Percentiles rank a stretch among this genome's conserved stretches.
Evolutionary conservation across 2,888 invertebrate species (phyloP).

Genomic region (Craniophora ligustri): DNA sequence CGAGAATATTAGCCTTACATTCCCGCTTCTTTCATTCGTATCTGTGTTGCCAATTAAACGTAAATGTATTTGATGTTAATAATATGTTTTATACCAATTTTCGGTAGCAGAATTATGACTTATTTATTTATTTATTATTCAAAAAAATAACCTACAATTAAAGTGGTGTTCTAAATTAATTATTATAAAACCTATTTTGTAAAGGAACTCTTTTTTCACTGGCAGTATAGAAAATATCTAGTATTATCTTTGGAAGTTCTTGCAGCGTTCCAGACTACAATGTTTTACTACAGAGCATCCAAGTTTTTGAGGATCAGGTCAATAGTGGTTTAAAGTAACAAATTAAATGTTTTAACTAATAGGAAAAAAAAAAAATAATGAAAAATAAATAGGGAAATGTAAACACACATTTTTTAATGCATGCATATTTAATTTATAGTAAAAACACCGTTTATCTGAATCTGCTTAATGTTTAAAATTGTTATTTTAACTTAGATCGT

Average conservation of each 20-base stretch:
- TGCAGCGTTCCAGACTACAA: background rate
- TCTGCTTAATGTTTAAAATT: slow-evolving; percentile 2
- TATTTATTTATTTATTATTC: too few species aligned
- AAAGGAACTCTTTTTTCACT: background rate
- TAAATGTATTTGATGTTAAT: too few species aligned
- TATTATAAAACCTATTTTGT: too few species aligned
- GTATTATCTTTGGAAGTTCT: background rate
- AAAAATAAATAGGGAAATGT: background rate
- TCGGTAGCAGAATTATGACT: too few species aligned
- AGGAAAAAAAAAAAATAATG: background rate
- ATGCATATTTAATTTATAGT: background rate
- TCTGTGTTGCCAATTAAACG: too few species aligned
- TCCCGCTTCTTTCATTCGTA: too few species aligned
- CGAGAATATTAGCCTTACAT: too few species aligned
- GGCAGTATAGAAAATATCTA: slow-evolving; percentile 3
- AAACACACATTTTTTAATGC: background rate
- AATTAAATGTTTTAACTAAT: background rate
- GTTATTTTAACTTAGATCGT: background rate
- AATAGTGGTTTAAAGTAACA: background rate
- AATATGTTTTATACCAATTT: too few species aligned
- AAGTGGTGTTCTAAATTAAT: too few species aligned
- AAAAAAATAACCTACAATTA: too few species aligned
- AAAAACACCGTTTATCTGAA: background rate
- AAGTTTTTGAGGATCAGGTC: background rate
- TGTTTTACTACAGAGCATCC: background rate